Evolutionary conservation across 2,113 vertebrate genomes (phyloP), one percentile per base, ranked within the genome.

Genomic region (Andinoacara biseriatus): DNA sequence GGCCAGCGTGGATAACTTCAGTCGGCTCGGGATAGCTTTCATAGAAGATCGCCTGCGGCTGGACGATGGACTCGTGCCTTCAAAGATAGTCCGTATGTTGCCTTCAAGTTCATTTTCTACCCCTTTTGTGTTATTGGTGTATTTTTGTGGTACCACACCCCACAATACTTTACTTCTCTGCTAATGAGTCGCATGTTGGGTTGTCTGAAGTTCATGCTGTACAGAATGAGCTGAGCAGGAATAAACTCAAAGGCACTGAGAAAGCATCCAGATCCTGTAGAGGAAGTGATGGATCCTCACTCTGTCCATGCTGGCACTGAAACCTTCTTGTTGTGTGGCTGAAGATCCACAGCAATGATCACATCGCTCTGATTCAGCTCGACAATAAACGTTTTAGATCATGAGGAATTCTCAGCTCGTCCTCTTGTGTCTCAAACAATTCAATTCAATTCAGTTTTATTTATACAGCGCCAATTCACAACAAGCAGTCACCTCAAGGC

Each of bases 31-130:
- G 1, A 96, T 97, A 87, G 98, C 98, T 0, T 99, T 99, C 85
- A 95, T 99, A 91, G 98, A 99, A 91, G 96, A 97, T 76, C 96
- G 97, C 22, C 96, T 99, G 18, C 96, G 93, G 67, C 96, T 99
- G 96, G 97, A 98, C 38, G 91, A 98, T 1, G 97, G 98, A 58
- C 96, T 98, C 43, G 72, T 94, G 54, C 97, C 97, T 17, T 96
- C 96, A 54, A 98, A 96, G 93, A 99, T 99, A 49, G 91, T 97
- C 69, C 99, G 98, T 99, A 92, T 93, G 98, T 97, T 62, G 26
- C 33, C 26, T 61, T 58, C 2, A 7, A 38, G 40, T 72, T 9
- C 18, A 24, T 26, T 35, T 62, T 13, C 20, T 58, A 5, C 2
- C 1, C 24, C 62, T 33, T 58, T 49, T 57, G 15, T 15, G 5